phyloP scores from a whole-genome alignment of 2,797 vertebrate genomes.

The Alauda arvensis region DNA sequence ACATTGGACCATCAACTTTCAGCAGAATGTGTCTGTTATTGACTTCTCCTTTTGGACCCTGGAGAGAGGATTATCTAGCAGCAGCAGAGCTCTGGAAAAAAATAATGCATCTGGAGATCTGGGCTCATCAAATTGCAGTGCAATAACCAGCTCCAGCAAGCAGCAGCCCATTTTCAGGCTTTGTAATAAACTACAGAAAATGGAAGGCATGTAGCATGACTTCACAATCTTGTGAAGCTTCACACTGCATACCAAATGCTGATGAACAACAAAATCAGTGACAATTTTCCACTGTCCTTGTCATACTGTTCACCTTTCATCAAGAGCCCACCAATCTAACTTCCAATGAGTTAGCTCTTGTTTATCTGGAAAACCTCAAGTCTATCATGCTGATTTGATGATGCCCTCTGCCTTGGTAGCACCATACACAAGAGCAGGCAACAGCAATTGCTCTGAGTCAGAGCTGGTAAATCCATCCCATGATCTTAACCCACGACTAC shows the following conservation, averaged over 20 bases:
- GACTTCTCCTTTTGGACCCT: not conserved
- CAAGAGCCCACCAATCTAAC: not conserved
- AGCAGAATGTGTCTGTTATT: not conserved
- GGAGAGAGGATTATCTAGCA: not conserved
- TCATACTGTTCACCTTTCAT: not conserved
- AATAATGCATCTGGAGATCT: not conserved
- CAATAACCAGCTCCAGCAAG: not conserved
- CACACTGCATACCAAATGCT: not conserved
- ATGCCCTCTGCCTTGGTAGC: not conserved
- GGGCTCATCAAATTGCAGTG: not conserved
- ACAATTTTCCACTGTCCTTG: not conserved
- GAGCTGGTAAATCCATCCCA: not conserved
- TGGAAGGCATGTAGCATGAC: rapidly evolving
- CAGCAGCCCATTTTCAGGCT: not conserved
- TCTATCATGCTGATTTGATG: not conserved
- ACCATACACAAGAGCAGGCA: not conserved
- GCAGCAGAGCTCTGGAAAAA: not conserved
- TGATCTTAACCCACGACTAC: not conserved
- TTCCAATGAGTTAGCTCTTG: not conserved
- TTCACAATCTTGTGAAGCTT: not conserved
- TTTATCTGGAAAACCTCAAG: not conserved
- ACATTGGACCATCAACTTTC: not conserved
- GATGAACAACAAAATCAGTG: not conserved
- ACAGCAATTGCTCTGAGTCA: not conserved
- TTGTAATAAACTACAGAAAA: not conserved